phyloP scores from a whole-genome alignment of 2,888 invertebrate species.

The Ophion ellenae region DNA sequence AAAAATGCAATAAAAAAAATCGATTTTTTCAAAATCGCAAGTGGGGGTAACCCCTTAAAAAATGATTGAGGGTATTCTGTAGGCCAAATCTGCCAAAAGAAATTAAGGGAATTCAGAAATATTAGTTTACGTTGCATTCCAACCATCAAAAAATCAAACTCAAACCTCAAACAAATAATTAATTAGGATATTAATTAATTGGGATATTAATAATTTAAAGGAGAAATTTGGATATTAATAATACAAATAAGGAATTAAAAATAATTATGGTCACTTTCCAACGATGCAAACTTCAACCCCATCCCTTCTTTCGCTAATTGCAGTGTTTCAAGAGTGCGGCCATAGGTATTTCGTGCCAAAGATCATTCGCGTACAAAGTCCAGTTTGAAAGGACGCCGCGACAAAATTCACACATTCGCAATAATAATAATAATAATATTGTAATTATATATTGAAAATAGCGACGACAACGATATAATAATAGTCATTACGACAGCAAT shows the following conservation, averaged over 20 bases:
- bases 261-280: background rate
- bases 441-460: background rate
- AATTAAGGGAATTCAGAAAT: too few relatives aligned
- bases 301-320: background rate
- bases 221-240: background rate
- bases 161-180: too few relatives aligned
- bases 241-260: background rate
- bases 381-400: conserved; percentile 22
- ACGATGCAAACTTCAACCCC: background rate
- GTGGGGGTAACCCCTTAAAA: too few relatives aligned
- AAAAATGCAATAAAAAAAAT: too few relatives aligned
- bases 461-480: background rate
- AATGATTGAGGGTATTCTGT: too few relatives aligned
- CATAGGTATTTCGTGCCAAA: background rate
- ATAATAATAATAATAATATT: conserved; percentile 20
- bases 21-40: too few relatives aligned
- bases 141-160: too few relatives aligned
- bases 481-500: background rate
- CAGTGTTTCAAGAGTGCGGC: background rate
- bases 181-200: too few relatives aligned
- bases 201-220: too few relatives aligned
- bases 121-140: too few relatives aligned
- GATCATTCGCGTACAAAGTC: conserved; percentile 40
- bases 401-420: conserved; percentile 20
- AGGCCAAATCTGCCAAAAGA: too few relatives aligned